Base-by-base conservation (phyloP, 2,888 invertebrate genomes). In the Pterobdella sp. region DNA sequence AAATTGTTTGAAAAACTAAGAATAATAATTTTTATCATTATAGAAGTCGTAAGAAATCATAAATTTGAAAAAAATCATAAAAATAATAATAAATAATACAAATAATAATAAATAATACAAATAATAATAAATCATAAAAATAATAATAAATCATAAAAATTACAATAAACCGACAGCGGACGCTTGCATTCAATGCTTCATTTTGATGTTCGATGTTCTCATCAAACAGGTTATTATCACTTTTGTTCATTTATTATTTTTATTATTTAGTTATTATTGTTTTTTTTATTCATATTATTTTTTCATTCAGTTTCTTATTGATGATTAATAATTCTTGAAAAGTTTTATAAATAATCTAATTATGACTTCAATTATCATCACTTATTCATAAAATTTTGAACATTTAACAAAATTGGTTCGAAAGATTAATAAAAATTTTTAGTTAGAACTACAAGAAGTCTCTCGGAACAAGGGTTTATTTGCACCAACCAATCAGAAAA, bases 171-270 rank as follows among this genome's bases (percentile, higher is more conserved):
- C 18, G 60, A 60, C 60, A 60, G 3, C 1, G 36, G 72, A 60
- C 31, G 35, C 29, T 60, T 92, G 93, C 83, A 86, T 95, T n/a
- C 91, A 92, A 0, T 95, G 95, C 81, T 96, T 94, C 82, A 93
- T 96, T 77, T 88, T 96, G 56, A 95, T 97, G 94, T 86, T 97
- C 76, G 97, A 98, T 81, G 90, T 96, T 78, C 85, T 95, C 68
- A 86, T 96, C 22, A 94, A 94, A 85, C 97, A 98, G 88, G 91
- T 91, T 77, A 76, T 26, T 32, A 0, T 1, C 22, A 10, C 35
- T 68, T 10, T 18, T 18, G 10, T 66, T 66, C 7, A 10, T 32
- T 64, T 26, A 66, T 32, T 34, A 31, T 66, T n/a, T 32, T 32
- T 26, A 64, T 49, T 26, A 64, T 64, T 7, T 26, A 26, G 18